These are phyloP conservation scores for Gymnocephalus cernua DNA, from an alignment of 2,113 vertebrate species.

Conservation along the genomic window DNA sequence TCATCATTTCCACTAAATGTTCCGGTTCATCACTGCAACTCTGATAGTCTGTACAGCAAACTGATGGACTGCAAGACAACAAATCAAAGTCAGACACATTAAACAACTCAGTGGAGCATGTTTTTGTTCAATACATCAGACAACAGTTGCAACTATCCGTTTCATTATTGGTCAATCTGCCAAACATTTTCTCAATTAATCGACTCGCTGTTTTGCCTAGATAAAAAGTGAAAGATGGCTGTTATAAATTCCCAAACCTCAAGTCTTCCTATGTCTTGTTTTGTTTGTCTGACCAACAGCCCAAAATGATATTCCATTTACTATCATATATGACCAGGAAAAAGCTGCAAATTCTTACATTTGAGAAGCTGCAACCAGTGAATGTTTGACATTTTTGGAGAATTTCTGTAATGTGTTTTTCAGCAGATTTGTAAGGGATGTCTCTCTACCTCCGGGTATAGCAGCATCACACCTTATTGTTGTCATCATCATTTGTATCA, in stretches of 20 bases:
- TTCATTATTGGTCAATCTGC: background rate
- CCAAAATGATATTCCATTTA: background rate
- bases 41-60: slow-evolving; percentile 80
- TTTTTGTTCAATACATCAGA: slow-evolving; percentile 1
- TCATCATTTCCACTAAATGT: slow-evolving; percentile 90
- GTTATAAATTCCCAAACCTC: background rate
- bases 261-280: background rate
- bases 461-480: slow-evolving; percentile 44
- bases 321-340: background rate
- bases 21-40: slow-evolving; percentile 83
- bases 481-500: slow-evolving; percentile 29
- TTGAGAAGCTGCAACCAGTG: background rate
- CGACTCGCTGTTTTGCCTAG: background rate
- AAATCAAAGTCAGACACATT: slow-evolving; percentile 35
- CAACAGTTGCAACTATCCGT: background rate
- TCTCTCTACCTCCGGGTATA: slow-evolving; percentile 30
- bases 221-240: background rate
- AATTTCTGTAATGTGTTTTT: background rate
- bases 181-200: background rate
- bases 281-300: background rate
- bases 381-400: background rate
- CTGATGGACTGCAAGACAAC: slow-evolving; percentile 61
- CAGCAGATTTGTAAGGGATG: slow-evolving; percentile 26
- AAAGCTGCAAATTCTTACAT: background rate
- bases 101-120: background rate